Evolutionary conservation across 2,888 invertebrate genomes (phyloP), one percentile per base, ranked within the genome.

Genomic region (Cotesia congregata): DNA sequence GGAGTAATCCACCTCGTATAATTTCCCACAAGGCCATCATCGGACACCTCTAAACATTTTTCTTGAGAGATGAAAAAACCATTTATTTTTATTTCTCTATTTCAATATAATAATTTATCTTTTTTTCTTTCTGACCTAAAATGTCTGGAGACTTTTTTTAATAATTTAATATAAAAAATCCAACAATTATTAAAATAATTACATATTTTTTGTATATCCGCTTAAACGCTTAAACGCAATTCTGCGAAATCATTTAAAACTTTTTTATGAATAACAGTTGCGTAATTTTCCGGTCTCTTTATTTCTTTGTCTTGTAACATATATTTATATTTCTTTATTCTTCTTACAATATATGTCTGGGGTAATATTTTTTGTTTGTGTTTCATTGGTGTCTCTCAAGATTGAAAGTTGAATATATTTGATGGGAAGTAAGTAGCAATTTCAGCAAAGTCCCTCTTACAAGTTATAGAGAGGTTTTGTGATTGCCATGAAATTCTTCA

Each of bases 21-120:
- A 87, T 87, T 87, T 87, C 87, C 87, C 87, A 85, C 83, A 87
- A 87, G 87, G 85, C 87, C 71, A 71, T 50, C 50, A 50, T 39
- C 60, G 15, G 71, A 71, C 80, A 77, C 77, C 78, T 81, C 80
- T 77, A 78, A 78, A 81, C 80, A 81, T 80, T 77, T 81, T 81
- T 79, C 74, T 74, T n/a, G 17, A 61, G 70, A 70, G 60, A 62
- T 62, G 62, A 62, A 62, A 62, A 20, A 20, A 62, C 50, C 50
- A 50, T 50, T 50, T 50, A 50, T 50, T 50, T 50, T 50, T 50
- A 50, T 62, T 62, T 62, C 20, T 15, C 9, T 15, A 7, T 62
- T 20, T 62, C 62, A 7, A 30, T 30, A 30, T 30, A 30, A 30
- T 15, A 17, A 15, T 62, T n/a, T 62, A 62, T 62, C 20, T 62